These are phyloP conservation scores for Eurystomus glaucurus DNA, from an alignment of 2,797 vertebrate genomes.

Conservation along the genomic window DNA sequence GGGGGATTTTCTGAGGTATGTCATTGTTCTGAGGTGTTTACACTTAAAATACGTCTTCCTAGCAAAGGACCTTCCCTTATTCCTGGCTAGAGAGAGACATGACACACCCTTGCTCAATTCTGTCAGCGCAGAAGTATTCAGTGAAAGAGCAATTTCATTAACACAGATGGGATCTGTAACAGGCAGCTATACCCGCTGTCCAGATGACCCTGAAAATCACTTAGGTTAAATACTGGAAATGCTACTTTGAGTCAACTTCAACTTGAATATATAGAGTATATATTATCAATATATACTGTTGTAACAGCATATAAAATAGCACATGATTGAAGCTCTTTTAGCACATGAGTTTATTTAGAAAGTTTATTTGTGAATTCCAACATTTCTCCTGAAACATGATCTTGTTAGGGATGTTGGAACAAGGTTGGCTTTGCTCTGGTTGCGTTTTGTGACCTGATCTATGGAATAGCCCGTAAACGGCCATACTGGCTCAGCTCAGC, in stretches of 20 bases:
- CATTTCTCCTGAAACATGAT: neutral
- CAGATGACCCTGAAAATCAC: neutral
- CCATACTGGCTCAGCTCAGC: accelerated
- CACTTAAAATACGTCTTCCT: neutral
- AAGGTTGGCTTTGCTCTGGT: neutral
- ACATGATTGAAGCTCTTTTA: neutral
- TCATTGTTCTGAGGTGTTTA: neutral
- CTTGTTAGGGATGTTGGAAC: neutral
- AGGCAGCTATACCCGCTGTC: neutral
- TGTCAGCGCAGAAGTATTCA: neutral
- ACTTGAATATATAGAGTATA: too few species aligned
- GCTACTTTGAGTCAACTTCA: neutral
- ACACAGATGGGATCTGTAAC: neutral
- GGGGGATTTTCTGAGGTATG: neutral
- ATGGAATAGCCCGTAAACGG: neutral
- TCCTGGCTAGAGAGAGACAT: neutral
- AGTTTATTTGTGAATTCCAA: neutral
- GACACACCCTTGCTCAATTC: neutral
- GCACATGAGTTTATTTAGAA: neutral
- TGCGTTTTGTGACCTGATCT: neutral
- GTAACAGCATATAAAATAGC: neutral
- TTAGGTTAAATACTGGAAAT: neutral
- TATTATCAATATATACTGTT: neutral
- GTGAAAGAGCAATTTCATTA: neutral
- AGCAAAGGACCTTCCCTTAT: neutral